These are phyloP conservation scores for Catalaphyllia jardinei DNA, from an alignment of 64 coral and sea anemone genomes.

Conservation along the genomic window DNA sequence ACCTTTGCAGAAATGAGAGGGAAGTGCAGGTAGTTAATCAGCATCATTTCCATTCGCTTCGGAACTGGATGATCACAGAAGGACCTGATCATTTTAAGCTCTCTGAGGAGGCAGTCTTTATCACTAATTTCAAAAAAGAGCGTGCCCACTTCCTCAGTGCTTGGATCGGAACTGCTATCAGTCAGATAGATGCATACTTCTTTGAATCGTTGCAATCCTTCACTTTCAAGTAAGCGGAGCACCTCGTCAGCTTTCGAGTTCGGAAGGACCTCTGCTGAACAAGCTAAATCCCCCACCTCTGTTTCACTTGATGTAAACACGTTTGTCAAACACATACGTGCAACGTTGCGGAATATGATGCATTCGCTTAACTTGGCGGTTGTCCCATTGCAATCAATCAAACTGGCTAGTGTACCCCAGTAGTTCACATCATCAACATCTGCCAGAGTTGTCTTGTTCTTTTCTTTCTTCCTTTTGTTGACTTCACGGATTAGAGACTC, in stretches of 20 bases:
- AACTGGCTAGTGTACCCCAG: neutral
- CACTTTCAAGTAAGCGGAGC: neutral
- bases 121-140: neutral
- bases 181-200: neutral
- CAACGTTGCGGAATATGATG: slow-evolving; percentile 6
- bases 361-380: neutral
- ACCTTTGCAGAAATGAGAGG: slow-evolving; percentile 2
- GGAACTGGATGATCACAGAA: neutral
- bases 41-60: neutral
- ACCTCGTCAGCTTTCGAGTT: neutral
- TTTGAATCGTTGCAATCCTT: neutral
- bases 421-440: neutral
- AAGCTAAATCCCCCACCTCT: neutral
- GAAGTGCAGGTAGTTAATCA: slow-evolving; percentile 4
- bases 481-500: neutral
- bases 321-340: neutral
- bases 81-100: neutral
- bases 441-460: neutral
- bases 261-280: neutral
- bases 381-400: neutral
- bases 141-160: neutral
- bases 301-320: neutral
- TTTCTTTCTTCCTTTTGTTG: neutral
- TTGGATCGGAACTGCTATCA: neutral
- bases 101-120: neutral